Base-by-base conservation (phyloP, 2,113 vertebrate species). In the Odocoileus virginianus region DNA sequence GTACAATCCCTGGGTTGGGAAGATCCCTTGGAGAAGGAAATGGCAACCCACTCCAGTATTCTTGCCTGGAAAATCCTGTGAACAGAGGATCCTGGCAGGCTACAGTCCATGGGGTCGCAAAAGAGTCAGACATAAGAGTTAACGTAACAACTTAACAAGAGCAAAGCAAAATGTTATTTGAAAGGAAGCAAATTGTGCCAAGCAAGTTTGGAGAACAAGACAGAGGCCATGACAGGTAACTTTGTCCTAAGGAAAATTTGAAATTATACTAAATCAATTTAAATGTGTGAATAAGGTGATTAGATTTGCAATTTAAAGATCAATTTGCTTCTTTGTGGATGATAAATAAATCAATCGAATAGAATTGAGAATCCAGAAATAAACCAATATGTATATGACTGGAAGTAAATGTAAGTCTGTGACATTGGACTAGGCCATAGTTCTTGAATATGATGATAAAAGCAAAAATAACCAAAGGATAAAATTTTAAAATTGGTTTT, bases 361-460 rank as follows among this genome's bases (percentile, higher is more conserved):
- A 88, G 27, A 93, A 61, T 5, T 23, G 17, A 87, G 36, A 87
- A 25, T 86, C 47, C 3, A 36, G 47, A 95, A 86, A 67, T 91
- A 55, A 64, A 61, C 45, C 23, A 7, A 33, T 50, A 36, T 4
- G 14, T 47, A 19, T 27, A 15, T 28, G 16, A 43, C 45, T n/a
- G 83, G 45, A 84, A 89, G 33, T 61, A 93, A 96, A 74, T 23
- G 36, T 30, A 93, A 61, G 30, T 17, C n/a, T 84, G 11, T 93
- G 61, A 47, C 47, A 19, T 25, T 89, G 28, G 17, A 61, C 78
- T 85, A 96, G 55, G 3, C 55, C 60, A 28, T 71, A n/a, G 60
- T 61, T 61, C 76, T 89, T 82, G n/a, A 28, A 21, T 89, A 28
- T 45, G 21, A 76, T 15, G 76, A 15, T 36, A 84, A 96, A 83